Percentiles rank a stretch among this genome's conserved stretches.
phyloP scores from a whole-genome alignment of 2,888 invertebrate genomes.

The Cybosia mesomella region DNA sequence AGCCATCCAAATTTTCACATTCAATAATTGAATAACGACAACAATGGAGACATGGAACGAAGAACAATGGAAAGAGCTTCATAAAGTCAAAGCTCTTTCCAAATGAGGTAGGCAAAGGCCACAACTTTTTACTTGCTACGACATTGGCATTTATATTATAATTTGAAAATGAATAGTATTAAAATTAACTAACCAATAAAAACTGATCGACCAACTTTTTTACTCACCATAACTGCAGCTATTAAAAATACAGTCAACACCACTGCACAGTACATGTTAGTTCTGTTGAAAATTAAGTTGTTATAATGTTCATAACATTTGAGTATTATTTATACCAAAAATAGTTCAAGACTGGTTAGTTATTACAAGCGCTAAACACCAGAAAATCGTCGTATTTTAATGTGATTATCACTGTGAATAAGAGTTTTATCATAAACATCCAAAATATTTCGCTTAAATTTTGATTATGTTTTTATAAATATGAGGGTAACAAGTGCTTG shows the following conservation, averaged over 20 bases:
- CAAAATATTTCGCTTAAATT: neutral
- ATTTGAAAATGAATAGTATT: neutral
- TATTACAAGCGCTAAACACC: conserved; percentile 39
- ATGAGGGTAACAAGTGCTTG: no score
- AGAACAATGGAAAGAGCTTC: no score
- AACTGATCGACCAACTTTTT: neutral
- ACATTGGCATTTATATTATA: no score
- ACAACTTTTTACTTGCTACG: no score
- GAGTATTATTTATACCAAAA: conserved; percentile 22
- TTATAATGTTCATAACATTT: neutral
- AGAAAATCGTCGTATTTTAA: conserved; percentile 42
- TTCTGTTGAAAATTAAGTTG: conserved; percentile 11
- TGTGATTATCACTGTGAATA: neutral
- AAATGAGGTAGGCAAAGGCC: no score
- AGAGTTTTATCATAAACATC: neutral
- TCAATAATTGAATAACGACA: no score
- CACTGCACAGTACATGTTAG: conserved; percentile 41
- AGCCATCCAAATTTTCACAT: no score
- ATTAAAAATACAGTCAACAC: conserved; percentile 15
- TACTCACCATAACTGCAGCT: conserved; percentile 28
- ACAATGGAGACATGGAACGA: no score
- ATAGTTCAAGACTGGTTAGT: conserved; percentile 9
- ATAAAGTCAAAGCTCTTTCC: no score
- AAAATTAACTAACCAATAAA: neutral
- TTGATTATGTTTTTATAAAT: neutral